phyloP scores from a whole-genome alignment of 2,113 vertebrate species.

The Nibea coibor region DNA sequence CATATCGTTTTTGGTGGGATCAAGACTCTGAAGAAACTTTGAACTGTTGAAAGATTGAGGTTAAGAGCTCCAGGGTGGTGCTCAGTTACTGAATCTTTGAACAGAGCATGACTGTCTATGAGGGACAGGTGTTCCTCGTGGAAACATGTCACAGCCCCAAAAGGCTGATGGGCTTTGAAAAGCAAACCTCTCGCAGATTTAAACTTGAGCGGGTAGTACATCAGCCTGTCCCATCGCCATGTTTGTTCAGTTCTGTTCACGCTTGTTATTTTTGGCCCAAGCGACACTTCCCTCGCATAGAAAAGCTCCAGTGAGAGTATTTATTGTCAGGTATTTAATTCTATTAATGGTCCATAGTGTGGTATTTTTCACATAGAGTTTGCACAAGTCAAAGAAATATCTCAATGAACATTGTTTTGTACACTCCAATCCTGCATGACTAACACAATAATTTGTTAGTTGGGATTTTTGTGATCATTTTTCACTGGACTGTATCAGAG shows the following conservation, averaged over 20 bases:
- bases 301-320: conserved; percentile 2
- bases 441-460: neutral
- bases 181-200: conserved; percentile 54
- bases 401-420: neutral
- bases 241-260: conserved; percentile 29
- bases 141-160: conserved; percentile 41
- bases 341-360: neutral
- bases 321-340: conserved; percentile 5
- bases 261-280: conserved; percentile 22
- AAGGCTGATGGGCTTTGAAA: conserved; percentile 49
- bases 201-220: conserved; percentile 30
- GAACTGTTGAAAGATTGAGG: conserved; percentile 80
- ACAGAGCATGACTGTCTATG: conserved; percentile 49
- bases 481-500: neutral
- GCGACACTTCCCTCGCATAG: conserved; percentile 12
- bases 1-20: conserved; percentile 57
- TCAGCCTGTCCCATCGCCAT: conserved; percentile 35
- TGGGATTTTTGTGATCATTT: conserved; percentile 15
- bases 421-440: neutral
- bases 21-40: conserved; percentile 60
- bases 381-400: neutral
- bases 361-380: neutral
- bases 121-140: conserved; percentile 64
- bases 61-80: conserved; percentile 69
- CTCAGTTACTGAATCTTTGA: conserved; percentile 68